A percentile compares a stretch with the other conserved stretches of the same genome.
Evolutionary conservation across 2,888 invertebrate genomes (phyloP).

Genomic region (Melieria crassipennis): DNA sequence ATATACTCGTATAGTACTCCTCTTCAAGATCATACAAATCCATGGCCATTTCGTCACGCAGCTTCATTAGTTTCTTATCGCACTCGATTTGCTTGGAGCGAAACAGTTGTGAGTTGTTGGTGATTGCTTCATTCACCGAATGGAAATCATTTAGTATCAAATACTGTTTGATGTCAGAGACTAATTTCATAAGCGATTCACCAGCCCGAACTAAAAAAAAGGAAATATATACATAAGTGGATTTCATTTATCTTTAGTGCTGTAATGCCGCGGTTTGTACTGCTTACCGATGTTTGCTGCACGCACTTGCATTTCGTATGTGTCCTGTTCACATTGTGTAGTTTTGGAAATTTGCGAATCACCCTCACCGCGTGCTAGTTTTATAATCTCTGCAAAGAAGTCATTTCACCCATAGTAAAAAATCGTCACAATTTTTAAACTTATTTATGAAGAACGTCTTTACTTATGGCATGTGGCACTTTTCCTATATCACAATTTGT

Average conservation of each 20-base stretch:
- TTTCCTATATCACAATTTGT: too few relatives aligned
- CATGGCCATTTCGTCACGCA: constrained; percentile 94
- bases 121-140: constrained; percentile 96
- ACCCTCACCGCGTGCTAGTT: constrained; percentile 87
- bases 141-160: constrained; percentile 98
- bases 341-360: constrained; percentile 89
- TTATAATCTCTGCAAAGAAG: constrained; percentile 78
- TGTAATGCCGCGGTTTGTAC: neutral
- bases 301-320: constrained; percentile 96
- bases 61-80: constrained; percentile 90
- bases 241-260: neutral
- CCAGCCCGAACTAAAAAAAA: constrained; percentile 84
- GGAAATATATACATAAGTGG: neutral
- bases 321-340: constrained; percentile 94
- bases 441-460: too few relatives aligned
- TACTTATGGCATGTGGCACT: too few relatives aligned
- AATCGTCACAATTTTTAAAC: too few relatives aligned
- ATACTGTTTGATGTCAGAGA: constrained; percentile 98
- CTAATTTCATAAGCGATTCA: constrained; percentile 95
- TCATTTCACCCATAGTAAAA: too few relatives aligned
- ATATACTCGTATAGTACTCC: constrained; percentile 66
- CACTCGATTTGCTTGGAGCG: constrained; percentile 91
- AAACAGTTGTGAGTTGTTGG: constrained; percentile 90
- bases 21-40: constrained; percentile 71
- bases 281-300: constrained; percentile 86